Base-by-base conservation (phyloP, 2,113 vertebrate species). In the Apaloderma vittatum region DNA sequence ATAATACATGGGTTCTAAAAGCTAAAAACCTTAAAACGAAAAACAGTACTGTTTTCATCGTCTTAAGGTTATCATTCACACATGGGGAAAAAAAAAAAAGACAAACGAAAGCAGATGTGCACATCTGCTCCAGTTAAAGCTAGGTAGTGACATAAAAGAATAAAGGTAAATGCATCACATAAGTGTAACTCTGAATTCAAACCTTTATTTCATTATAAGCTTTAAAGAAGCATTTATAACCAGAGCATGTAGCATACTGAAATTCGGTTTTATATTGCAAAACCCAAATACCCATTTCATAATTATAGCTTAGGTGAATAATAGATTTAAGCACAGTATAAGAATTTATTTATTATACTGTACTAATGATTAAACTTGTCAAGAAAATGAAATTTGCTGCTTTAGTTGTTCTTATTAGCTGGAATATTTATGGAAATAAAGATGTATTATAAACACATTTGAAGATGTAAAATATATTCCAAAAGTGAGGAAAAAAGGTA, bases 41-140 rank as follows among this genome's bases (percentile, higher is more conserved):
- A 40, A 74, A 48, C 5, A 45, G 34, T 4, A 49, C 9, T 51
- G 4, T 51, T 93, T 86, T 48, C 34, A 15, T 65, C 6, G 12
- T 65, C 22, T 75, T 29, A 43, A 18, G 5, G 2, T 58, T 80
- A 62, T 45, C 36, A 46, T 37, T 76, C 62, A 55, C 13, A 54
- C 6, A 5, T 12, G 3, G 37, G 37, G 37, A 11, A 88, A 57
- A 49, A 65, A 2, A 2, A 22, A 12, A 32, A 48, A 37, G 0
- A 58, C 19, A 89, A 40, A 58, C 4, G 0, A 71, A 89, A 71
- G 18, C 8, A 52, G 12, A 12, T 15, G 18, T 17, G 40, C 11
- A 22, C 40, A 40, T 40, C 40, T 40, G 40, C 40, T 57, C 20
- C 51, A 71, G 27, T 36, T 51, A 46, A 87, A 76, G 11, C 12